Evolutionary conservation across 2,888 invertebrate species (phyloP), one percentile per base, ranked within the genome.

Genomic region (Morpho achilles): DNA sequence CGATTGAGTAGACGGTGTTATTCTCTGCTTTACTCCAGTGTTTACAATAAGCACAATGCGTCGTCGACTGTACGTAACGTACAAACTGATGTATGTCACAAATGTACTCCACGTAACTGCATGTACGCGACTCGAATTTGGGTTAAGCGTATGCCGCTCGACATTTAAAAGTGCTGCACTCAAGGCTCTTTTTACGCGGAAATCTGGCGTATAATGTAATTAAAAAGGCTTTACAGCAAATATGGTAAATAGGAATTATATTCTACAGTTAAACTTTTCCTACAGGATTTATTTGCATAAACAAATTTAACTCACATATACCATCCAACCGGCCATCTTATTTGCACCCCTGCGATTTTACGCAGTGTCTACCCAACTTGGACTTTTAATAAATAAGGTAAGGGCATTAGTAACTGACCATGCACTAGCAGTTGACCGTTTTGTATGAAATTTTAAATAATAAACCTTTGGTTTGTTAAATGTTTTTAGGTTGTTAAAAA

Each of bases 61-160:
- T n/a, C 8, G 10, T 42, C 6, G 10, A 40, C 55, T 55, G 55
- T 55, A 55, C 55, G 39, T 32, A 40, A 43, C 58, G 40, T 60
- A 54, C 46, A 50, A 54, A 22, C 50, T 44, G 53, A 54, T 58
- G 56, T 58, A 58, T 46, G 56, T 61, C 59, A 53, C 53, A 59
- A 41, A 53, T 39, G 44, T 44, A 44, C 43, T 53, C 52, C n/a
- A 56, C 57, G 42, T 57, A 60, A 60, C 50, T 53, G 57, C 53
- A 50, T 40, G 53, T 57, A 59, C 56, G 56, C 50, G 59, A 49
- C 47, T 50, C 40, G 62, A 62, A 56, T 61, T 59, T 51, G 49
- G 58, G 53, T 53, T 58, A 53, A 58, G 32, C 44, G 44, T 58
- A 53, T 41, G 53, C 58, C 10, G 39, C 43, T 50, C 46, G 6